Conservation (phyloP, 2,797 vertebrate genomes). For the Momotus momota region DNA sequence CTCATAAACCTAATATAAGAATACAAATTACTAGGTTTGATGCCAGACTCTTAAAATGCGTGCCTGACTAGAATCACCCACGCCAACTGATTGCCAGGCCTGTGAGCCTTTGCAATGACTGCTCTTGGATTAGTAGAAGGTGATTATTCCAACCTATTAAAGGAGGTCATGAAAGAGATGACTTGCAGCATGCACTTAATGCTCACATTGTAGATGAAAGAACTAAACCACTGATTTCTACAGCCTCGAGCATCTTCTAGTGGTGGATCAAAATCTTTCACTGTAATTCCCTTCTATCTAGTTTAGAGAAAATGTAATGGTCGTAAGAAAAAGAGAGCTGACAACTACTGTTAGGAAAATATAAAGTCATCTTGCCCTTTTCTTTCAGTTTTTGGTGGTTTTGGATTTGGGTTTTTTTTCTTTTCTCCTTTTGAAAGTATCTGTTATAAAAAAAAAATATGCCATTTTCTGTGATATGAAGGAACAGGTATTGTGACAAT, state of each 20-base stretch:
- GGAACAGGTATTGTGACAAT: background rate
- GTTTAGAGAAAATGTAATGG: background rate
- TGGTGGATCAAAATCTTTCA: background rate
- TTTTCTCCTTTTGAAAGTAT: background rate
- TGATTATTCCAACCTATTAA: background rate
- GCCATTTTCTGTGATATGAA: background rate
- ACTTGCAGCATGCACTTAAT: background rate
- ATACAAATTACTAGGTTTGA: background rate
- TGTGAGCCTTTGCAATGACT: accelerated
- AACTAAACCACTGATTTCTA: background rate
- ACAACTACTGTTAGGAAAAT: background rate
- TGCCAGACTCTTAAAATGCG: background rate
- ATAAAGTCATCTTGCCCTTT: background rate
- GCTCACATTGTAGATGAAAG: background rate
- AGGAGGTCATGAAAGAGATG: background rate
- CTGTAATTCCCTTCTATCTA: background rate
- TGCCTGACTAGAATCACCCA: background rate
- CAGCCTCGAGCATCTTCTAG: background rate
- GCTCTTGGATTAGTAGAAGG: background rate
- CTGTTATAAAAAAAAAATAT: background rate
- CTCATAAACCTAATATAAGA: background rate
- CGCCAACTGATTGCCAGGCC: background rate
- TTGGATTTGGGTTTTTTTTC: background rate
- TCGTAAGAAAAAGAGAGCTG: background rate
- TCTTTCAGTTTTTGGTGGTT: background rate